These are phyloP conservation scores for Chesias legatella DNA, from an alignment of 2,888 invertebrate species.

Conservation along the genomic window DNA sequence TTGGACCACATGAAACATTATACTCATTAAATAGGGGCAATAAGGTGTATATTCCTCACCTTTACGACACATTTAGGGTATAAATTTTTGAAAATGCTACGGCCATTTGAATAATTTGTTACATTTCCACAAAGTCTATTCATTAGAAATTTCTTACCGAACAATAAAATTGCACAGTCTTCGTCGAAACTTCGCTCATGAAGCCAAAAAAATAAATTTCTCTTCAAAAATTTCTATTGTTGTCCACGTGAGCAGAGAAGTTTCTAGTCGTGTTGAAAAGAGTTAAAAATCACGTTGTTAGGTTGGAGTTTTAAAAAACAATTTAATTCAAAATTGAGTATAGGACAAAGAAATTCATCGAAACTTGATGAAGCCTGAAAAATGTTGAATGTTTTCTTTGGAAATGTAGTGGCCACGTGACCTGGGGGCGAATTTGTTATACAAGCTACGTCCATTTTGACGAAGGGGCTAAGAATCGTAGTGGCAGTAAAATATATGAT, in stretches of 20 bases:
- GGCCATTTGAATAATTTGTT: no score
- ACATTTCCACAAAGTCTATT: background rate
- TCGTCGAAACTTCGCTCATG: constrained; percentile 4
- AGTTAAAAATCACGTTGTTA: constrained; percentile 9
- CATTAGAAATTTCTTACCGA: background rate
- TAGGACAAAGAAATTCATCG: background rate
- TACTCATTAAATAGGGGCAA: no score
- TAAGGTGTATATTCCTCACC: no score
- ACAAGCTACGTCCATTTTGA: no score
- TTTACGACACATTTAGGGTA: no score
- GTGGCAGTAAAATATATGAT: no score
- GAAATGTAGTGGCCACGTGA: no score
- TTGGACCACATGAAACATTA: no score
- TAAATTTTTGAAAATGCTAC: no score
- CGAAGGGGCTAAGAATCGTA: no score
- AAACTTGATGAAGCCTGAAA: constrained; percentile 1
- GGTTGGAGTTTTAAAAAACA: background rate
- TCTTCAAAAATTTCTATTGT: constrained; percentile 6
- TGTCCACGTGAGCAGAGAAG: constrained; percentile 8
- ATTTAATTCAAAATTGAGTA: constrained; percentile 1
- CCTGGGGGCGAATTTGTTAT: no score
- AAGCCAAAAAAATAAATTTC: constrained; percentile 11
- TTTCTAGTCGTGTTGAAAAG: constrained; percentile 3
- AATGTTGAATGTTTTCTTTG: constrained; percentile 1
- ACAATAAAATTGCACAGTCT: constrained; percentile 8